Evolutionary conservation across 2,888 invertebrate genomes (phyloP).

Genomic region (Eledone cirrhosa): DNA sequence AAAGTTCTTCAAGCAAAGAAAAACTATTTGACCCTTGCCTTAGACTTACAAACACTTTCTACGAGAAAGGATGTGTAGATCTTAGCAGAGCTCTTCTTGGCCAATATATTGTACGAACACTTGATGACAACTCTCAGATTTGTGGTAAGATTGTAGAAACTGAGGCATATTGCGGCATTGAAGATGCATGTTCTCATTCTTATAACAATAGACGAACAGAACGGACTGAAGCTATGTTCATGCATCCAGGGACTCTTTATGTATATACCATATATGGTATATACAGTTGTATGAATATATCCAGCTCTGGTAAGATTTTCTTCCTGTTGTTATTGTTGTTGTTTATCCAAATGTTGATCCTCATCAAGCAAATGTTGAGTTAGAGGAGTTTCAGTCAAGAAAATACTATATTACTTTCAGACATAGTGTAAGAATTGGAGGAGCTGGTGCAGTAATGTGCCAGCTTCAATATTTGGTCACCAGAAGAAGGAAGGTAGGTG

Average conservation of each 20-base stretch:
- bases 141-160: slow-evolving; percentile 78
- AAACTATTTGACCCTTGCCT: background rate
- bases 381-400: too few species aligned
- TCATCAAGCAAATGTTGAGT: too few species aligned
- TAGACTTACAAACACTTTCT: slow-evolving; percentile 48
- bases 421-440: too few species aligned
- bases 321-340: too few species aligned
- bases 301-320: slow-evolving; percentile 70
- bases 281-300: slow-evolving; percentile 80
- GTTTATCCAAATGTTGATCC: too few species aligned
- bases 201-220: slow-evolving; percentile 72
- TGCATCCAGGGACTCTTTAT: slow-evolving; percentile 77
- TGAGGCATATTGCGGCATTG: slow-evolving; percentile 76
- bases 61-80: slow-evolving; percentile 54
- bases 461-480: too few species aligned
- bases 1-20: background rate
- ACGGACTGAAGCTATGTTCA: slow-evolving; percentile 77
- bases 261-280: slow-evolving; percentile 80
- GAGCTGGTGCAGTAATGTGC: too few species aligned
- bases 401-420: too few species aligned
- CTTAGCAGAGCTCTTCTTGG: slow-evolving; percentile 74
- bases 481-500: too few species aligned
- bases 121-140: slow-evolving; percentile 67
- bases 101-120: slow-evolving; percentile 72
- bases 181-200: slow-evolving; percentile 77